Conservation (phyloP, 64 coral and sea anemone species). For the Dendronephthya gigantea region DNA sequence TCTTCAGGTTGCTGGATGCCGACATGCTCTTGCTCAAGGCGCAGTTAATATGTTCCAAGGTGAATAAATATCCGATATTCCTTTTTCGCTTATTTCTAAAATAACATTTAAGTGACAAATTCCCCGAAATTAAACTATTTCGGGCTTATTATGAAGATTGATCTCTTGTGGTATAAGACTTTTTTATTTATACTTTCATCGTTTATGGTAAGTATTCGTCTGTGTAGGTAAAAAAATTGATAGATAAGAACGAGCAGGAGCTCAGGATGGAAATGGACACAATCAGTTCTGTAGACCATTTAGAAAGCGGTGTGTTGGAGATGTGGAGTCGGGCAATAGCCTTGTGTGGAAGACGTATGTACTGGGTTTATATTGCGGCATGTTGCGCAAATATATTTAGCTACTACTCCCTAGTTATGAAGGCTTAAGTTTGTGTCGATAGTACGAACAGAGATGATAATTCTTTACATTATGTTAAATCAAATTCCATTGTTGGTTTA, state of each 20-base stretch:
- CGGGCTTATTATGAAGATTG: background rate
- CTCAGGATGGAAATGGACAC: background rate
- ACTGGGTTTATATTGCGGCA: background rate
- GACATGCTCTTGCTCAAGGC: slow-evolving; percentile 13
- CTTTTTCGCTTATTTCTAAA: background rate
- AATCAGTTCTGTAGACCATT: background rate
- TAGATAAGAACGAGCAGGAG: background rate
- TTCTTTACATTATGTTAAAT: too few relatives aligned
- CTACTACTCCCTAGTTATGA: background rate
- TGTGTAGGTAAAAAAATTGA: background rate
- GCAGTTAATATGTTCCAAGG: slow-evolving; percentile 11
- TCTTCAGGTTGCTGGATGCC: background rate
- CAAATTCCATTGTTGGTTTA: too few relatives aligned
- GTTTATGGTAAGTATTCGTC: background rate
- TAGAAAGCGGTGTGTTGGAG: background rate
- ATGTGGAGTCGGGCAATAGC: background rate
- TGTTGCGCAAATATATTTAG: background rate
- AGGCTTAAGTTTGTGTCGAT: background rate
- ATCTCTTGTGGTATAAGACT: background rate
- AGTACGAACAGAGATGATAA: too few relatives aligned
- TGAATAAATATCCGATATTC: background rate
- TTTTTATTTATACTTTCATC: background rate
- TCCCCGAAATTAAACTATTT: background rate
- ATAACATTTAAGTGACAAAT: background rate
- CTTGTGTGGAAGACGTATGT: slow-evolving; percentile 8